Base-by-base conservation (phyloP, 2,888 invertebrate genomes). In the Diarsia brunnea region DNA sequence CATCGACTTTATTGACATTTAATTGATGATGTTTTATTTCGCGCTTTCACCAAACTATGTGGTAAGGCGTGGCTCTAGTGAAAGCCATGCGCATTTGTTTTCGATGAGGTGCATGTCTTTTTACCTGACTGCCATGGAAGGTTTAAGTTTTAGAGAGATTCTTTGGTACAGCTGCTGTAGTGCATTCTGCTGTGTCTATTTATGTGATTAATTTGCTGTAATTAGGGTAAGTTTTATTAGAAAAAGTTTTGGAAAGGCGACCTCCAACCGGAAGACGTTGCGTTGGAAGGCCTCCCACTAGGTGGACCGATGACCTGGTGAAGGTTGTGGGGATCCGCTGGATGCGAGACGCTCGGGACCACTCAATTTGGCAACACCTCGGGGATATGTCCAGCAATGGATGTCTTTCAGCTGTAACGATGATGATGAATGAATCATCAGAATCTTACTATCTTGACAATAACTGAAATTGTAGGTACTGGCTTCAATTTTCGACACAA, bases 1-100 rank as follows among this genome's bases (percentile, higher is more conserved):
- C 87, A 84, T 72, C 75, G 47, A 43, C 63, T 84, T 70, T 81
- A 85, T 85, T 76, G 83, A 86, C 74, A 85, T 85, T 76, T 86
- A 87, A 86, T 85, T 87, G 74, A 85, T 85, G 82, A 79, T 80
- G 60, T 85, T 87, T 74, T 78, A 69, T 87, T 78, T 75, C 27
- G 55, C 75, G 73, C 86, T 87, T 86, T 86, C 87, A 77, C 78
- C 60, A 38, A 55, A 27, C 47, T 70, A 47, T 65, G 45, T 21
- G 27, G 45, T 71, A 38, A 53, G 63, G 73, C 60, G 38, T 66
- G 69, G 69, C 65, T 24, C 12, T 43, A 77, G 12, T 38, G 64
- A 53, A 0, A 74, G 81, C 84, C 71, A 47, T 60, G 16, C 24
- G 19, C 24, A 27, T 43, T 61, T 16, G 27, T 43, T 49, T 31